Evolutionary conservation across 2,888 invertebrate species (phyloP).

Genomic region (Athalia cordata): DNA sequence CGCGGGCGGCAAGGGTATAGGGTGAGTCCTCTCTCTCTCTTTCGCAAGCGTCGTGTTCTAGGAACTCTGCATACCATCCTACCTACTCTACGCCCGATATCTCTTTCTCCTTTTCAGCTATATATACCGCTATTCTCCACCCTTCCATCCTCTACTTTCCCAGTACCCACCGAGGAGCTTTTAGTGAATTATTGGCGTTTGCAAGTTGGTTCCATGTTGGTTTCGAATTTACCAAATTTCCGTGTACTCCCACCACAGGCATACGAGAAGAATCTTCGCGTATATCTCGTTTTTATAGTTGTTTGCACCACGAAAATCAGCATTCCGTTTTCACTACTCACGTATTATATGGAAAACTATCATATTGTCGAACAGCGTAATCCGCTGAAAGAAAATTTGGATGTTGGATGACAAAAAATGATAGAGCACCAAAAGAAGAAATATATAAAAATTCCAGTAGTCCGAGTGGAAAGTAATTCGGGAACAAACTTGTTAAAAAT

Average conservation of each 20-base stretch:
- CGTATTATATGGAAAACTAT: no score
- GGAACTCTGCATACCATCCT: conserved; percentile 38
- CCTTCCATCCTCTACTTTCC: conserved; percentile 8
- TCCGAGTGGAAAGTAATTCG: no score
- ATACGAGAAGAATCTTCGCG: not conserved
- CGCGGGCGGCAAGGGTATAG: conserved; percentile 16
- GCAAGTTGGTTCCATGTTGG: conserved; percentile 26
- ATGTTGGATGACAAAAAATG: no score
- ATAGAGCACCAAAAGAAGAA: no score
- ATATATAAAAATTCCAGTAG: no score
- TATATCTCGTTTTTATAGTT: not conserved
- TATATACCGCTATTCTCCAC: not conserved
- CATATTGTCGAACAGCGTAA: no score
- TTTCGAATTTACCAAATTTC: conserved; percentile 33
- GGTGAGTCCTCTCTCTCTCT: conserved; percentile 23
- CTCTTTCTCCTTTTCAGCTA: not conserved
- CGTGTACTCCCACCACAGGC: not conserved
- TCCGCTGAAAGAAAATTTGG: no score
- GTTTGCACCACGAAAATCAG: not conserved
- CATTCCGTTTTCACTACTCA: no score
- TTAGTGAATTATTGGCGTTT: conserved; percentile 39
- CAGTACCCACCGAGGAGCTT: conserved; percentile 26
- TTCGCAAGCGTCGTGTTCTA: conserved; percentile 24
- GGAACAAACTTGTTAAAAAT: no score
- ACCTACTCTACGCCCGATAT: not conserved